Conservation (phyloP, 2,888 invertebrate genomes). For the Phalera bucephala region DNA sequence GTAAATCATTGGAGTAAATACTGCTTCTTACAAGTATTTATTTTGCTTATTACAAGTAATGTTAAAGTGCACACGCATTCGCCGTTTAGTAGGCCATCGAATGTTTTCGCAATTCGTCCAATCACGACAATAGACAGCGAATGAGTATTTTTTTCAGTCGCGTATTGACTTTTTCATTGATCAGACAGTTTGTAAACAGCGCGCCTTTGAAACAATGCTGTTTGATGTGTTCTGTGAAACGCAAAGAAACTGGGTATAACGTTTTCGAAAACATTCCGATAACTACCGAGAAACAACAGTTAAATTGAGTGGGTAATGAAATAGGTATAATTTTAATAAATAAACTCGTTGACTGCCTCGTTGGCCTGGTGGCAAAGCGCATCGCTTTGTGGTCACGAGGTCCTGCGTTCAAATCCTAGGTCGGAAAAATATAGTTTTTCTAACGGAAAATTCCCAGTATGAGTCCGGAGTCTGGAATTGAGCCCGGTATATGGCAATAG, state of each 20-base stretch:
- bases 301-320: background rate
- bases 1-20: too few species aligned
- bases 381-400: too few species aligned
- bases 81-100: conserved; percentile 12
- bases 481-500: too few species aligned
- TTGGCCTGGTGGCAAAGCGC: too few species aligned
- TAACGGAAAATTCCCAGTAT: too few species aligned
- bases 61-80: conserved; percentile 2
- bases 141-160: conserved; percentile 33
- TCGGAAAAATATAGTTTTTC: too few species aligned
- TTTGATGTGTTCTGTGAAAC: conserved; percentile 42
- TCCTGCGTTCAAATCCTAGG: too few species aligned
- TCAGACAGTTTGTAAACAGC: conserved; percentile 54
- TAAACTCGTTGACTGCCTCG: too few species aligned
- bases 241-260: conserved; percentile 22
- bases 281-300: background rate
- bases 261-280: conserved; percentile 16
- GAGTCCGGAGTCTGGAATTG: too few species aligned
- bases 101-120: conserved; percentile 34
- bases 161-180: conserved; percentile 40
- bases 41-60: too few species aligned
- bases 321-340: too few species aligned
- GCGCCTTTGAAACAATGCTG: conserved; percentile 48
- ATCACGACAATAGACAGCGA: conserved; percentile 24
- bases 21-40: too few species aligned